These are phyloP conservation scores for Pterobdella sp. DNA, from an alignment of 2,888 invertebrate genomes.

Conservation along the genomic window DNA sequence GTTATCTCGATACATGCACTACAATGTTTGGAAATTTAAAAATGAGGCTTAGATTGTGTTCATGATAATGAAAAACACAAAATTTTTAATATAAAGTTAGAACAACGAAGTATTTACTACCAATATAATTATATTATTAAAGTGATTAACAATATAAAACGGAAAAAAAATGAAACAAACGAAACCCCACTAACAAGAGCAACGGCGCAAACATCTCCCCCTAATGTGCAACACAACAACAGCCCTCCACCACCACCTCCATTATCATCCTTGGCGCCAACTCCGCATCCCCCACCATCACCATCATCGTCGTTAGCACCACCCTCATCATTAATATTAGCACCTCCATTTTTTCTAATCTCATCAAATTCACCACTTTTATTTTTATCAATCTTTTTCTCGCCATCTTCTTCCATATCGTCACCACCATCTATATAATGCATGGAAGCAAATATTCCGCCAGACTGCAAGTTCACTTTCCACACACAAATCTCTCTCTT, in stretches of 20 bases:
- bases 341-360: background rate
- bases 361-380: background rate
- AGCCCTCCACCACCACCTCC: too few species aligned
- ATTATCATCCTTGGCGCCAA: too few species aligned
- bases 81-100: too few species aligned
- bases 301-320: background rate
- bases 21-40: too few species aligned
- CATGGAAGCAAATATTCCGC: constrained; percentile 57
- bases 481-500: constrained; percentile 12
- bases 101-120: too few species aligned
- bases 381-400: background rate
- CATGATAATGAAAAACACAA: too few species aligned
- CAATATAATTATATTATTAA: too few species aligned
- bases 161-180: too few species aligned
- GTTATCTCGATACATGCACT: too few species aligned
- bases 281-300: too few species aligned
- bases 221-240: background rate
- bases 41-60: too few species aligned
- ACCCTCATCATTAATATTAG: background rate
- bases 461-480: constrained; percentile 44
- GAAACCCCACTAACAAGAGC: background rate
- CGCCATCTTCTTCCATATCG: constrained; percentile 14
- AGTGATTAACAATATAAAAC: too few species aligned
- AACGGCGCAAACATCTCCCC: background rate
- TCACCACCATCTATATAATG: constrained; percentile 45